Percentiles rank a stretch among this genome's conserved stretches.
Conservation (phyloP, 2,888 invertebrate species). For the Aphrophora alni region DNA sequence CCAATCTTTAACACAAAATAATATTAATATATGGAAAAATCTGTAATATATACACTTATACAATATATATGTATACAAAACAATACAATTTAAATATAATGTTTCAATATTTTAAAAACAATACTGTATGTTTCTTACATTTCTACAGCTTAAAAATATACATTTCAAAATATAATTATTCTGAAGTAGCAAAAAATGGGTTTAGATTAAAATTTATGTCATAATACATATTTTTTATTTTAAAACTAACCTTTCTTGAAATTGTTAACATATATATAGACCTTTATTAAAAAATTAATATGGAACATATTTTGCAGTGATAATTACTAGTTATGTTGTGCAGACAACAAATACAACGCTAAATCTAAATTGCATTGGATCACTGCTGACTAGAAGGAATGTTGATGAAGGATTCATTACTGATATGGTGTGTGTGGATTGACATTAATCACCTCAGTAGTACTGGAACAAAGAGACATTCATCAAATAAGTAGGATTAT, state of each 20-base stretch:
- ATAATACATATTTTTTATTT: background rate
- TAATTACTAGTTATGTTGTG: background rate
- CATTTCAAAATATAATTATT: background rate
- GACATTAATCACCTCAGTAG: constrained; percentile 90
- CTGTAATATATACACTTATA: background rate
- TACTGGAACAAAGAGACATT: constrained; percentile 63
- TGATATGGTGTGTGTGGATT: constrained; percentile 86
- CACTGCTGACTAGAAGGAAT: constrained; percentile 27
- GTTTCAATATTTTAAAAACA: background rate
- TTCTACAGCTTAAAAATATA: background rate
- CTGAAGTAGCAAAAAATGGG: background rate
- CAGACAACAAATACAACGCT: background rate
- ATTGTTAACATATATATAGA: background rate
- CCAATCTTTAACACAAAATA: no score
- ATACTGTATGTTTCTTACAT: background rate
- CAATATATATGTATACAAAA: background rate
- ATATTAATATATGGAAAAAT: no score
- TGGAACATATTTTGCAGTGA: background rate
- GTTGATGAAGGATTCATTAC: constrained; percentile 52
- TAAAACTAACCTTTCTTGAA: background rate
- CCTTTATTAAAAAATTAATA: background rate
- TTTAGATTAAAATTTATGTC: background rate
- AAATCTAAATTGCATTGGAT: background rate
- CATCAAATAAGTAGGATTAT: no score
- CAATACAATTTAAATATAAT: background rate